Base-by-base conservation (phyloP, 2,113 vertebrate species). In the Nettapus auritus region DNA sequence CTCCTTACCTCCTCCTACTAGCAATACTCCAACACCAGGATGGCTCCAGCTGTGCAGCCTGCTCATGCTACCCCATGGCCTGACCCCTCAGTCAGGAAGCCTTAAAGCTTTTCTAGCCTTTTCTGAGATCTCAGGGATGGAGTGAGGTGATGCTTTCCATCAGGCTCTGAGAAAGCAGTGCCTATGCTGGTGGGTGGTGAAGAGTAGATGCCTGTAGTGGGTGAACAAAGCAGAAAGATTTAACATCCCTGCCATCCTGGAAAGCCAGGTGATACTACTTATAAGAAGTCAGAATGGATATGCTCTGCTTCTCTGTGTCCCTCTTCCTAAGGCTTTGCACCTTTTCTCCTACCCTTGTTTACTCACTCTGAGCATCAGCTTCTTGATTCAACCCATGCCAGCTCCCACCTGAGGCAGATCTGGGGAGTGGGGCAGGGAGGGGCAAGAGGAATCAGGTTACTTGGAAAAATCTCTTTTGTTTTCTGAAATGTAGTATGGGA, bases 131-230 rank as follows among this genome's bases (percentile, higher is more conserved):
- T 74, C 60, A 46, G 40, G 52, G 33, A 14, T 74, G 25, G 19
- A 50, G 21, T 4, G 31, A 44, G 44, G 55, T 22, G 77, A 7
- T 11, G 3, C 12, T 63, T n/a, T 55, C 23, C n/a, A 36, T 22
- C 40, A 59, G 13, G 16, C 19, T n/a, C 64, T 81, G 52, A 86
- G 13, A 59, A 90, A 84, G 20, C 28, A 60, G 26, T 23, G 18
- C 26, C 23, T 20, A 3, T 12, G 15, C 14, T 38, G 13, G 31
- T 31, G 15, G n/a, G 23, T 20, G 36, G 16, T 19, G 6, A 88
- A 29, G 11, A 22, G 11, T 9, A 13, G 44, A 44, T 34, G 53
- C 2, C 21, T 50, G 13, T 1, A 1, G 6, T 2, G 6, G 10
- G 22, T 25, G 40, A 71, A 56, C 14, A 82, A 23, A 86, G 26